Conservation (phyloP, 2,113 vertebrate genomes). For the Jacana jacana region DNA sequence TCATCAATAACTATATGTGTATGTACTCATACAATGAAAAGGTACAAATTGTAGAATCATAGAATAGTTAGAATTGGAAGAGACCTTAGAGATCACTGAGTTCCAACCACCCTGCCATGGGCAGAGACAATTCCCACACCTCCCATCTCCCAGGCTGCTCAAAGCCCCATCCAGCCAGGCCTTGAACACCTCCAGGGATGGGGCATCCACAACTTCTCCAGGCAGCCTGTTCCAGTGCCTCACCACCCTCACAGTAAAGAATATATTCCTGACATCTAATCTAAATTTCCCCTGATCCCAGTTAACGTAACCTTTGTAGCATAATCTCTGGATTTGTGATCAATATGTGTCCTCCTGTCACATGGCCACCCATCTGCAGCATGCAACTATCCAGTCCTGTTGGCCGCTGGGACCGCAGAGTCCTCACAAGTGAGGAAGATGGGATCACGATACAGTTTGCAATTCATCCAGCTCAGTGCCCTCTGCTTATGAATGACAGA, state of each 20-base stretch:
- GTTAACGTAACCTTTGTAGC: accelerated
- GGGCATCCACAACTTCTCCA: no score
- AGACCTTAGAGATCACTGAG: no score
- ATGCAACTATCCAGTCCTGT: neutral
- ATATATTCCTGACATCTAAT: no score
- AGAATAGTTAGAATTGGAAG: no score
- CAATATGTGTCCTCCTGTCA: accelerated
- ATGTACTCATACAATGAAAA: neutral
- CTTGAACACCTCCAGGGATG: no score
- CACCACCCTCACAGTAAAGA: no score
- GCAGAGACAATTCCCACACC: no score
- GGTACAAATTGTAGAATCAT: neutral
- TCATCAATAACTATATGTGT: neutral
- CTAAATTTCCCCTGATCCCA: no score
- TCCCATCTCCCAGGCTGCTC: no score
- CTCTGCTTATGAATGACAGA: neutral
- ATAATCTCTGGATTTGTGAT: neutral
- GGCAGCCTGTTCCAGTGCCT: no score
- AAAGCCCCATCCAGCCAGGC: no score
- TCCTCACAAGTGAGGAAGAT: accelerated
- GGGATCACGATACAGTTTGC: neutral
- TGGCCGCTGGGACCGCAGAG: neutral
- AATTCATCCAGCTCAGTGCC: neutral
- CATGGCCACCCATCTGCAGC: accelerated
- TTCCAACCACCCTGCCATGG: no score